Evolutionary conservation across 2,113 vertebrate species (phyloP).

Genomic region (Psettodes erumei): DNA sequence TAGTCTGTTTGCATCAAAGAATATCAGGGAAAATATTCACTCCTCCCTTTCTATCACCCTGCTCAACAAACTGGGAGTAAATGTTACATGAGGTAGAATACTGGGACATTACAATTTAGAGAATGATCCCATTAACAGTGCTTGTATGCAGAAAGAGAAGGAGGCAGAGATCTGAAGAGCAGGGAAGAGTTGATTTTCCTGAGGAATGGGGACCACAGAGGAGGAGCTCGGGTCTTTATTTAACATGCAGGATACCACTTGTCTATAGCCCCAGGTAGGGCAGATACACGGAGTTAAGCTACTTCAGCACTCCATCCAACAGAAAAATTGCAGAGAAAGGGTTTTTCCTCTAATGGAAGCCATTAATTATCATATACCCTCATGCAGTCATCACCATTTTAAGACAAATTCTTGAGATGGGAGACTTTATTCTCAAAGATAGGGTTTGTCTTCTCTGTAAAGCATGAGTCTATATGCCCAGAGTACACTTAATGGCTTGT

Average conservation of each 20-base stretch:
- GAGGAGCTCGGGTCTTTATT: constrained; percentile 63
- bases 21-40: constrained; percentile 46
- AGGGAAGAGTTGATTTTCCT: constrained; percentile 63
- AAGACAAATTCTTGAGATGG: constrained; percentile 43
- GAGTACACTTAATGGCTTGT: constrained; percentile 50
- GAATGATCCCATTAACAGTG: constrained; percentile 53
- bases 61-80: constrained; percentile 45
- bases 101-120: constrained; percentile 52
- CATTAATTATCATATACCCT: constrained; percentile 74
- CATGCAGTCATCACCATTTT: constrained; percentile 59
- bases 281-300: constrained; percentile 70
- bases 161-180: constrained; percentile 32
- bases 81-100: constrained; percentile 46
- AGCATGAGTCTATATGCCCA: constrained; percentile 16
- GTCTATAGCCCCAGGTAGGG: constrained; percentile 73
- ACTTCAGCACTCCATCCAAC: constrained; percentile 70
- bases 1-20: constrained; percentile 31
- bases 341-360: constrained; percentile 70
- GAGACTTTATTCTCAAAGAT: constrained; percentile 42
- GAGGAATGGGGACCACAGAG: constrained; percentile 47
- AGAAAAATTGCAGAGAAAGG: constrained; percentile 78
- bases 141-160: constrained; percentile 44
- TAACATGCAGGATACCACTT: constrained; percentile 77
- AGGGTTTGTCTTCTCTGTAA: constrained; percentile 34
- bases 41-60: constrained; percentile 24